Percentiles rank a stretch among this genome's conserved stretches.
phyloP scores from a whole-genome alignment of 2,888 invertebrate species.

The Lamellibrachia columna region DNA sequence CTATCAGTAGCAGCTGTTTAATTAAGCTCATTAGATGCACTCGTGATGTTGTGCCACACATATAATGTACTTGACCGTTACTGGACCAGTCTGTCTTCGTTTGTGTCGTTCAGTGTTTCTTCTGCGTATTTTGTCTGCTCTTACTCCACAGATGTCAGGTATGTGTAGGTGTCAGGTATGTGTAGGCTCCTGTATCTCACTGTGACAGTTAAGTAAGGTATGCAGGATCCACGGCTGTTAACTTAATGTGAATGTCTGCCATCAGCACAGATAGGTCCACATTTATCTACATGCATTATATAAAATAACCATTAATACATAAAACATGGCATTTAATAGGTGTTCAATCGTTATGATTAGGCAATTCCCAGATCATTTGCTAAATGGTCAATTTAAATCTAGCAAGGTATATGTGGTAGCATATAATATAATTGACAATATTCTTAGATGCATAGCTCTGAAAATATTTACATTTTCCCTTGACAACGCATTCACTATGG shows the following conservation, averaged over 20 bases:
- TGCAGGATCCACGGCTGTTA: no score
- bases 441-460: background rate
- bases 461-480: background rate
- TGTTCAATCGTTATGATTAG: background rate
- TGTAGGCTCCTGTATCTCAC: background rate
- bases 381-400: no score
- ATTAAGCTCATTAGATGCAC: background rate
- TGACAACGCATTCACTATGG: background rate
- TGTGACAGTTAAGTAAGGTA: background rate
- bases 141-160: background rate
- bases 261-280: background rate
- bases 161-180: background rate
- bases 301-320: background rate
- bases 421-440: background rate
- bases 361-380: no score
- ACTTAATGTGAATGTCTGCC: no score
- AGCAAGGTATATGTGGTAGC: background rate
- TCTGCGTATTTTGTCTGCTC: background rate
- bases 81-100: background rate
- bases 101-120: background rate
- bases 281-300: background rate
- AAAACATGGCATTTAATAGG: background rate
- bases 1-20: constrained; percentile 4
- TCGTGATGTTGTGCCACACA: background rate
- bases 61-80: background rate